phyloP scores from a whole-genome alignment of 92 coral and sea anemone genomes.

The Palythoa heliodiscus region DNA sequence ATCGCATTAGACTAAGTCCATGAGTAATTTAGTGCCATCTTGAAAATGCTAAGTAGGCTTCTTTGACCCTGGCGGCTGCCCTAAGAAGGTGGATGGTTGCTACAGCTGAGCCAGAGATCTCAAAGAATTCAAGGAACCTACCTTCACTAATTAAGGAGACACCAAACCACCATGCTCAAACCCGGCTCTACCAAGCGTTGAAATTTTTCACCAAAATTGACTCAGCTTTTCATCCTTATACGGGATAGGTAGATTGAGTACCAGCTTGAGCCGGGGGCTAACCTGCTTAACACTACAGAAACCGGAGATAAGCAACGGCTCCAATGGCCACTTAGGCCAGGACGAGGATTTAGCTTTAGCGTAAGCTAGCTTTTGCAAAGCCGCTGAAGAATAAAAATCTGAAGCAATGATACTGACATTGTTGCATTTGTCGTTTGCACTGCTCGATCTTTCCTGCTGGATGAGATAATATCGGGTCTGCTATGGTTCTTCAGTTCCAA shows the following conservation, averaged over 20 bases:
- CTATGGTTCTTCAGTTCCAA: too few species aligned
- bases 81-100: constrained; percentile 71
- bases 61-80: constrained; percentile 62
- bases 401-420: constrained; percentile 61
- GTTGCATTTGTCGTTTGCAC: constrained; percentile 4
- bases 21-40: constrained; percentile 57
- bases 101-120: constrained; percentile 64
- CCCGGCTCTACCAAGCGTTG: too few species aligned
- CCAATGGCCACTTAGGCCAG: too few species aligned
- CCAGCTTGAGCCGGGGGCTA: too few species aligned
- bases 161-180: constrained; percentile 37
- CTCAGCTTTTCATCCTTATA: too few species aligned
- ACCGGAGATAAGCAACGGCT: too few species aligned
- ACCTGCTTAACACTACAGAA: too few species aligned
- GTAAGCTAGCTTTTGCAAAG: not conserved
- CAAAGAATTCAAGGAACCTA: constrained; percentile 53
- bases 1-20: constrained; percentile 62
- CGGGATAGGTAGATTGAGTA: too few species aligned
- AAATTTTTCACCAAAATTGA: too few species aligned
- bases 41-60: constrained; percentile 70
- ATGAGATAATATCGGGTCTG: too few species aligned
- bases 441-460: too few species aligned
- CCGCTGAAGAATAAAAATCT: constrained; percentile 43
- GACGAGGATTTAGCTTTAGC: too few species aligned
- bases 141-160: not conserved